Conservation (phyloP, 2,888 invertebrate species). For the Harpalus rubripes region DNA sequence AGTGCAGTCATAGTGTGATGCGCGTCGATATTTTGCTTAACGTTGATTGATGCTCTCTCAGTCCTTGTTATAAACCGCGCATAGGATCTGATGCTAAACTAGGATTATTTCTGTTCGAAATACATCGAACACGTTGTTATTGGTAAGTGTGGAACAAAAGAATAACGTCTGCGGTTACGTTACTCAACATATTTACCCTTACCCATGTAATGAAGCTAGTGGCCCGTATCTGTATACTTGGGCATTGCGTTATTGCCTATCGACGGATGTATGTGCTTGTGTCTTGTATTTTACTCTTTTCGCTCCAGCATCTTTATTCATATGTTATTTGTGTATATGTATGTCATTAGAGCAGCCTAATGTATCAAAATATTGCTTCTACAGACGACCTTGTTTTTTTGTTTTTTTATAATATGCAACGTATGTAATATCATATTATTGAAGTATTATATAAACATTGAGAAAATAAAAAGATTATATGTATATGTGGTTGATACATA, state of each 20-base stretch:
- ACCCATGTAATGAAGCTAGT: neutral
- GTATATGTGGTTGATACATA: conserved; percentile 12
- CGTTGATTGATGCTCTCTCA: conserved; percentile 59
- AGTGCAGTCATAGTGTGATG: conserved; percentile 57
- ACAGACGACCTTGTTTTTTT: neutral
- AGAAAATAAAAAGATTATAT: neutral
- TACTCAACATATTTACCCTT: conserved; percentile 16
- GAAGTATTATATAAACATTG: neutral
- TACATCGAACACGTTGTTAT: neutral
- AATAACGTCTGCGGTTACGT: neutral
- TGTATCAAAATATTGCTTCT: neutral
- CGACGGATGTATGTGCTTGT: conserved; percentile 30
- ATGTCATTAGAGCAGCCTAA: neutral
- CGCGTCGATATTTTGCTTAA: conserved; percentile 43
- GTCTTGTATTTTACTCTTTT: conserved; percentile 27
- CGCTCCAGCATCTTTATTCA: conserved; percentile 10
- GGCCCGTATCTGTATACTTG: conserved; percentile 25
- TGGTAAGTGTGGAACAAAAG: conserved; percentile 3
- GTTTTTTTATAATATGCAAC: neutral
- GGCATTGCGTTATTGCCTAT: conserved; percentile 1
- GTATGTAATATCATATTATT: neutral
- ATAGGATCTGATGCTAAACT: neutral
- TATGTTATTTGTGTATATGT: conserved; percentile 8
- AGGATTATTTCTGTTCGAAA: conserved; percentile 6
- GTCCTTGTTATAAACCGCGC: conserved; percentile 53